A percentile compares a stretch with the other conserved stretches of the same genome.
Conservation (phyloP, 2,888 invertebrate species). For the Sarcophaga carnaria region DNA sequence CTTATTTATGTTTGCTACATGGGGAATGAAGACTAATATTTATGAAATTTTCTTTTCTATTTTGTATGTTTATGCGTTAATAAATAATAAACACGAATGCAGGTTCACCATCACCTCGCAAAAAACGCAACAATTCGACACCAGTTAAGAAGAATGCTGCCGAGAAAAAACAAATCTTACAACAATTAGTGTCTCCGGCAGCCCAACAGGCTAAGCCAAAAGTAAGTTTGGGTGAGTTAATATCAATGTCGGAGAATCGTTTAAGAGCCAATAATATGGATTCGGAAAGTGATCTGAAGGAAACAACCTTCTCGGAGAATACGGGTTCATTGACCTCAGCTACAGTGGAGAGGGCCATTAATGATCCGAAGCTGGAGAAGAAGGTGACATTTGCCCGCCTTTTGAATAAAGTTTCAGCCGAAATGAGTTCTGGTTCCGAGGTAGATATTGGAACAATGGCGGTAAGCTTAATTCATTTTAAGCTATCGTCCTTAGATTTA, state of each 20-base stretch:
- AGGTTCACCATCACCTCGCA: slow-evolving; percentile 90
- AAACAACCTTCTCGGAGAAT: slow-evolving; percentile 85
- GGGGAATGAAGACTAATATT: neutral
- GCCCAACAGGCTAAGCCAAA: slow-evolving; percentile 82
- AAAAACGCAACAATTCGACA: slow-evolving; percentile 90
- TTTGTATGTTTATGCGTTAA: neutral
- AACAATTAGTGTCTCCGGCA: slow-evolving; percentile 89
- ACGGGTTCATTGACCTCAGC: slow-evolving; percentile 81
- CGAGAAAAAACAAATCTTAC: slow-evolving; percentile 90
- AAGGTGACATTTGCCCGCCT: slow-evolving; percentile 90
- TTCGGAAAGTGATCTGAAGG: slow-evolving; percentile 83
- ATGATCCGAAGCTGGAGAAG: slow-evolving; percentile 88
- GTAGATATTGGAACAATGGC: slow-evolving; percentile 82
- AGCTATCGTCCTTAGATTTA: slow-evolving; percentile 25
- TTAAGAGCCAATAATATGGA: slow-evolving; percentile 83
- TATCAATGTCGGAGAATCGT: slow-evolving; percentile 87
- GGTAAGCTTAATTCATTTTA: slow-evolving; percentile 57
- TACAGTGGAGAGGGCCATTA: slow-evolving; percentile 83
- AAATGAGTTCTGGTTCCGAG: slow-evolving; percentile 90
- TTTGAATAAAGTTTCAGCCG: slow-evolving; percentile 88
- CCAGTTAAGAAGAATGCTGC: slow-evolving; percentile 89
- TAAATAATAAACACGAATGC: neutral
- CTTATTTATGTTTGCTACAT: too few species aligned
- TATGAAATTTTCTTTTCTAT: slow-evolving; percentile 17
- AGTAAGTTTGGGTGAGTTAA: slow-evolving; percentile 87